A percentile compares a stretch with the other conserved stretches of the same genome.
phyloP scores from a whole-genome alignment of 2,888 invertebrate species.

The Parasteatoda lunata region DNA sequence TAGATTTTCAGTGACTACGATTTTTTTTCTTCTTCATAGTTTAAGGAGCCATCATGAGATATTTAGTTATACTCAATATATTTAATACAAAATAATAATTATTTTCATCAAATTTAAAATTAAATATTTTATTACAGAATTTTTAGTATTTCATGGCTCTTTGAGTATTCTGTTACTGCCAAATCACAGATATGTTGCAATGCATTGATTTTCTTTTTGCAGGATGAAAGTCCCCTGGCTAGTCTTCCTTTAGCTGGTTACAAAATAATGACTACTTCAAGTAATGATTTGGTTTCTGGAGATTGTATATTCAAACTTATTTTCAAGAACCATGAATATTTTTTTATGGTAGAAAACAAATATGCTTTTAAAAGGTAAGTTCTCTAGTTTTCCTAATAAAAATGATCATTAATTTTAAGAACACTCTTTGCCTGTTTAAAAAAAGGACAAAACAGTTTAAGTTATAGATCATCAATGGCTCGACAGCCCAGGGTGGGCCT shows the following conservation, averaged over 20 bases:
- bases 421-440: no score
- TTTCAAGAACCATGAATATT: slow-evolving; percentile 98
- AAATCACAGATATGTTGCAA: neutral
- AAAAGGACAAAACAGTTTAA: neutral
- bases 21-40: no score
- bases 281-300: slow-evolving; percentile 89
- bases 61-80: no score
- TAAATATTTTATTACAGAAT: neutral
- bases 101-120: neutral
- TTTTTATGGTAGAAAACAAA: slow-evolving; percentile 96
- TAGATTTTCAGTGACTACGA: no score
- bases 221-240: slow-evolving; percentile 93
- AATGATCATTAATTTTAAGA: neutral
- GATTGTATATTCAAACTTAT: slow-evolving; percentile 97
- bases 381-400: neutral
- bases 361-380: slow-evolving; percentile 91
- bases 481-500: no score
- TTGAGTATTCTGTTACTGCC: no score
- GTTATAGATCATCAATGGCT: no score
- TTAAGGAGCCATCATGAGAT: no score
- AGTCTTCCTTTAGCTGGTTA: slow-evolving; percentile 95
- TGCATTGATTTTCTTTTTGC: slow-evolving; percentile 35
- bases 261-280: slow-evolving; percentile 86
- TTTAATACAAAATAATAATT: neutral
- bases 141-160: no score